These are phyloP conservation scores for Psittacus erithacus DNA, from an alignment of 2,113 vertebrate genomes.

Conservation along the genomic window DNA sequence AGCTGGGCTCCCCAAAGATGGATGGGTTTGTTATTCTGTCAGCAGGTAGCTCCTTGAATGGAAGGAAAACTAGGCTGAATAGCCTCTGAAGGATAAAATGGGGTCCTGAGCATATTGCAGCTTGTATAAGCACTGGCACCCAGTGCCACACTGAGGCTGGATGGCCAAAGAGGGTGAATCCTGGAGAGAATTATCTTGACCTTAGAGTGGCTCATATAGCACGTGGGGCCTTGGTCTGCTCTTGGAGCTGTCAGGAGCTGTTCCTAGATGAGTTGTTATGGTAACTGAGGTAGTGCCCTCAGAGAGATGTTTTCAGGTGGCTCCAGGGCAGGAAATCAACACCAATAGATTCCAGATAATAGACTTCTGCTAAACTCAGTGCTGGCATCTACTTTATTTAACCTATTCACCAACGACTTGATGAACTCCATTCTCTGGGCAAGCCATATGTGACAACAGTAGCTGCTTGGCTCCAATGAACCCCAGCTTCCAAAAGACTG, in stretches of 20 bases:
- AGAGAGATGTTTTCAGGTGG: conserved; percentile 53
- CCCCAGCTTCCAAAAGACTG: background rate
- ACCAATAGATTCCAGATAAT: conserved; percentile 54
- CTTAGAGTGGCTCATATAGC: background rate
- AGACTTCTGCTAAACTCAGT: conserved; percentile 35
- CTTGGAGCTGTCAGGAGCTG: background rate
- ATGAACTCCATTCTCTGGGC: conserved; percentile 10
- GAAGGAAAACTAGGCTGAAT: background rate
- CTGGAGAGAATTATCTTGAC: background rate
- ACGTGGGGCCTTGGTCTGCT: background rate
- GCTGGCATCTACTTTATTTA: conserved; percentile 39
- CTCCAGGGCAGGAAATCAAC: conserved; percentile 61
- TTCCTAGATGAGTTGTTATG: conserved; percentile 58
- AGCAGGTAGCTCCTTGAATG: background rate
- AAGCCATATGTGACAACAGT: background rate
- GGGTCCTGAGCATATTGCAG: background rate
- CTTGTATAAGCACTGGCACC: background rate
- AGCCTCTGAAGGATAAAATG: background rate
- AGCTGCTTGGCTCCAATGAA: conserved; percentile 1
- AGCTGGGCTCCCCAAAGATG: background rate
- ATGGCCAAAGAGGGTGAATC: background rate
- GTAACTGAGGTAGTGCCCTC: conserved; percentile 53
- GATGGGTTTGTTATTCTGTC: background rate
- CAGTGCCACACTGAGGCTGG: background rate
- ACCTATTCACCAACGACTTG: conserved; percentile 29